phyloP scores from a whole-genome alignment of 2,888 invertebrate species.

The Uropetala carovei region DNA sequence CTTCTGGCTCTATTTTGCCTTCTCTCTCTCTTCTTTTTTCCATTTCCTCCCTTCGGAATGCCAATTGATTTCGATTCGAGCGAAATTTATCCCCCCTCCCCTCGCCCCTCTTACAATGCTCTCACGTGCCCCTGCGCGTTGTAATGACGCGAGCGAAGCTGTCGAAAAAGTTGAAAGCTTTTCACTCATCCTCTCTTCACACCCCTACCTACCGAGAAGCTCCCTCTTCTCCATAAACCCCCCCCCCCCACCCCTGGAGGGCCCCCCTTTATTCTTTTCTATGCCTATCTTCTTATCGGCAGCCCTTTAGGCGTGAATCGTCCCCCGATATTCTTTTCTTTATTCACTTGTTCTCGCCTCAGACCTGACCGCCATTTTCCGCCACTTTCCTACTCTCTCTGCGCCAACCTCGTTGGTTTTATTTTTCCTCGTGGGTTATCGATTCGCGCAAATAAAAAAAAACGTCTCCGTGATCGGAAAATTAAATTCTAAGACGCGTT shows the following conservation, averaged over 20 bases:
- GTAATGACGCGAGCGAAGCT: not conserved
- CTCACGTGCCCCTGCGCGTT: not conserved
- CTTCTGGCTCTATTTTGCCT: not conserved
- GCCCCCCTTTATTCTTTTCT: not conserved
- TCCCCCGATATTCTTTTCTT: not conserved
- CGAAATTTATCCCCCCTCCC: not conserved
- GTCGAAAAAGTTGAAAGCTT: not conserved
- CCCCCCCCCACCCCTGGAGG: too few species aligned
- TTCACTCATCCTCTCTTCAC: not conserved
- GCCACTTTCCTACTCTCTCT: not conserved
- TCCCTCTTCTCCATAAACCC: too few species aligned
- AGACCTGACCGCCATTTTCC: not conserved
- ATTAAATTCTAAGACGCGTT: not conserved
- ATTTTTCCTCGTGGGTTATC: not conserved
- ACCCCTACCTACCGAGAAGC: too few species aligned
- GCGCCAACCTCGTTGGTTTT: not conserved
- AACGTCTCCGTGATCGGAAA: not conserved
- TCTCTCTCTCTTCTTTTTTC: not conserved
- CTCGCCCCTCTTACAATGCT: not conserved
- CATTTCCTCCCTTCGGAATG: not conserved
- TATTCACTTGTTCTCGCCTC: not conserved
- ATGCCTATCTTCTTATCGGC: not conserved
- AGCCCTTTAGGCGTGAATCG: not conserved
- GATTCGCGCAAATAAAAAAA: not conserved
- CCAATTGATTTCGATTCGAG: conserved; percentile 2